Evolutionary conservation across 2,888 invertebrate genomes (phyloP).

Genomic region (Lissocephala sabroskyi): DNA sequence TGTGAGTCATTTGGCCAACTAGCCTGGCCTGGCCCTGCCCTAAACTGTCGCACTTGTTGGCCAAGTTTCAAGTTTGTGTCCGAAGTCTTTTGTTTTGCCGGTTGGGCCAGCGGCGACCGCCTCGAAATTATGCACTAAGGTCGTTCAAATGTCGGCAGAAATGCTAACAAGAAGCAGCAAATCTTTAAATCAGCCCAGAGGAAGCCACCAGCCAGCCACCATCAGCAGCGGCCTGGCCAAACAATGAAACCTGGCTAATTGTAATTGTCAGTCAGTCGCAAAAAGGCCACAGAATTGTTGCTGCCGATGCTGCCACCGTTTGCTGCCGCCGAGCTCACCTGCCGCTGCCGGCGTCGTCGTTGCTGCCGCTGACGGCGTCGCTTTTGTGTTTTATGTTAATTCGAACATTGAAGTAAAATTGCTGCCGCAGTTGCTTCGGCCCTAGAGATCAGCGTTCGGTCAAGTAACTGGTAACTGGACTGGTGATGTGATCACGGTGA

Average conservation of each 20-base stretch:
- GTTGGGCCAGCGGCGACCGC: not conserved
- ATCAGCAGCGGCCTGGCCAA: constrained; percentile 21
- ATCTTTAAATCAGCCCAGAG: constrained; percentile 38
- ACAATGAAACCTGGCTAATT: constrained; percentile 59
- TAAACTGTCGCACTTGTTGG: too few species aligned
- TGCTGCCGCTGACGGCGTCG: too few species aligned
- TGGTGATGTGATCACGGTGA: too few species aligned
- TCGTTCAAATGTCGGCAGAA: constrained; percentile 57
- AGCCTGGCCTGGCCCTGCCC: too few species aligned
- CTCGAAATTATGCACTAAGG: constrained; percentile 35
- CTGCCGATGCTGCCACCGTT: constrained; percentile 39
- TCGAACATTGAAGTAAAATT: constrained; percentile 50
- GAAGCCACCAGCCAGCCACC: constrained; percentile 26
- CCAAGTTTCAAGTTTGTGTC: constrained; percentile 3
- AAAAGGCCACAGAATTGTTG: constrained; percentile 23
- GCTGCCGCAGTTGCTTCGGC: constrained; percentile 17
- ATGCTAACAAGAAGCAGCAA: constrained; percentile 49
- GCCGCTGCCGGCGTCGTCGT: too few species aligned
- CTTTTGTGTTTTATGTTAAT: constrained; percentile 64
- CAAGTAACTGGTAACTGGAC: not conserved
- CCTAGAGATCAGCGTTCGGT: not conserved
- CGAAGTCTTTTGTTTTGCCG: constrained; percentile 1
- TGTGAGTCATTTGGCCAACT: too few species aligned
- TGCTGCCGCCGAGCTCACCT: constrained; percentile 32
- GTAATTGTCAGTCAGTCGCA: constrained; percentile 57